Evolutionary conservation across 2,888 invertebrate genomes (phyloP), one percentile per base, ranked within the genome.

Genomic region (Campoplex capitator): DNA sequence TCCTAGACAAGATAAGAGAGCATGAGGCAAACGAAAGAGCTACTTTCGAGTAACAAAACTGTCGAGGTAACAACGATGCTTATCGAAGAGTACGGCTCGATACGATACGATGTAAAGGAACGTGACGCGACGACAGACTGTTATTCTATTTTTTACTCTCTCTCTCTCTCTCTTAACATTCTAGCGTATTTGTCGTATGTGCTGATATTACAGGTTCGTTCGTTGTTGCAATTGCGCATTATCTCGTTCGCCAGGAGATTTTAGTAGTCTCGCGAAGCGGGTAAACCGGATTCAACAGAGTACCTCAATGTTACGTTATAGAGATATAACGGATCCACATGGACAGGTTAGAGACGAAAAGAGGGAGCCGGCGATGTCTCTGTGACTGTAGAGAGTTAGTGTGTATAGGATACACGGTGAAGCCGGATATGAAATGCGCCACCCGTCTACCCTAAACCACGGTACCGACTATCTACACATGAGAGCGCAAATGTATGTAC

Each of bases 211-310:
- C 54, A 68, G 67, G 42, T 56, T 78, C 42, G 68, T 6, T 6
- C 38, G 23, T 42, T 78, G 78, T 75, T 82, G 82, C 56, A 82
- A 82, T 82, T 82, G 82, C 56, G 82, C 75, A 75, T 82, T 82
- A 82, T 82, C 82, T 82, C 82, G 75, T 82, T 76, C 75, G 23
- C 38, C 54, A 58, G 75, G 68, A 75, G 74, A 51, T 75, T 82
- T 23, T 28, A 74, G 81, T 68, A 56, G 81, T 23, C 42, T 3
- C 38, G 4, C 38, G 51, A 51, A 73, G 42, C 42, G 74, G 42
- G 74, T 75, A 68, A 80, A 67, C 81, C 81, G 56, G 74, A 82
- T 74, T 68, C 74, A 75, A 82, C 51, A 16, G 32, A 51, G 71
- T 62, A 62, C 16, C 62, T 62, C 62, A 2, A 58, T 32, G 58